Evolutionary conservation across 2,888 invertebrate species (phyloP).

Genomic region (Onthophagus sagittarius): DNA sequence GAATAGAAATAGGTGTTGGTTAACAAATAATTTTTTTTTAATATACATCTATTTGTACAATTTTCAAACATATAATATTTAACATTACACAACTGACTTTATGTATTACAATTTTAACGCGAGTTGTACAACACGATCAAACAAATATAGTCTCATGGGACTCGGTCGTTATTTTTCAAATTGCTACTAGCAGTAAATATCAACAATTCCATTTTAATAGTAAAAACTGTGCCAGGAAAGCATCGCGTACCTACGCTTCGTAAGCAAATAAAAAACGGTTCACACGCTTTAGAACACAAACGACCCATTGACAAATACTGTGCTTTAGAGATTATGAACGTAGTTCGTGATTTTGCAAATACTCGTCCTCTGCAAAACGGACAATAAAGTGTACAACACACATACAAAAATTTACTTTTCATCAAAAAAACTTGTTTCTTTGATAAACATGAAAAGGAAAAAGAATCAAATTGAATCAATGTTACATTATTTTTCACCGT

Average conservation of each 20-base stretch:
- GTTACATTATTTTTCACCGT: not conserved
- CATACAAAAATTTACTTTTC: too few relatives aligned
- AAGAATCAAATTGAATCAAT: not conserved
- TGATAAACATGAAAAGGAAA: too few relatives aligned
- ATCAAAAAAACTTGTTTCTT: too few relatives aligned
- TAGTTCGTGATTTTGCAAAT: not conserved
- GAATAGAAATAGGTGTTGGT: too few relatives aligned
- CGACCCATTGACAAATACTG: not conserved
- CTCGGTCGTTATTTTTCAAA: not conserved
- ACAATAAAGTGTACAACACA: too few relatives aligned
- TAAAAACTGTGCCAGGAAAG: not conserved
- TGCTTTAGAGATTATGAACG: not conserved
- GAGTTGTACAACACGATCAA: not conserved
- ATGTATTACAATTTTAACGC: not conserved
- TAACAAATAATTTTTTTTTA: too few relatives aligned
- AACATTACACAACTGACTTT: too few relatives aligned
- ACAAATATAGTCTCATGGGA: not conserved
- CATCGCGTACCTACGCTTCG: not conserved
- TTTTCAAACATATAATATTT: too few relatives aligned
- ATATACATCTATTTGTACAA: too few relatives aligned
- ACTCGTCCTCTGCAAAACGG: too few relatives aligned
- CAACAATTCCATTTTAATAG: not conserved
- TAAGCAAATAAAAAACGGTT: not conserved
- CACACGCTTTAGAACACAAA: not conserved
- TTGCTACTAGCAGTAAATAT: not conserved